Conservation (phyloP, 1,140 invertebrate species). For the Nymphalis io region DNA sequence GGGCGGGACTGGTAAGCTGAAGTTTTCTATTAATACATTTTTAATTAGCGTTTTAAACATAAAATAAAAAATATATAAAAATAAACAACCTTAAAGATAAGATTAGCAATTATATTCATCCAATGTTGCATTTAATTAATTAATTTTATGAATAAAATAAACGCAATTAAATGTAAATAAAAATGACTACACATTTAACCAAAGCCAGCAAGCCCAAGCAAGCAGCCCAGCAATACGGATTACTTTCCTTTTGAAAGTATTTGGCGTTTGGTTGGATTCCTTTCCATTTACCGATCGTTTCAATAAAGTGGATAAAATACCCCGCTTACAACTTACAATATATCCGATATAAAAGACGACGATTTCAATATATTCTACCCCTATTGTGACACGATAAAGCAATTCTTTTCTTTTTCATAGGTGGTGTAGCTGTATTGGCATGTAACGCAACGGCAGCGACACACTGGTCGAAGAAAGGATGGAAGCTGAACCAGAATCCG, state of each 20-base stretch:
- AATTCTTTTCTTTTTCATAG: conserved; percentile 40
- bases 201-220: too few species aligned
- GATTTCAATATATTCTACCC: conserved; percentile 1
- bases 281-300: not conserved
- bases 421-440: conserved; percentile 65
- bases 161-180: too few species aligned
- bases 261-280: too few species aligned
- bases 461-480: conserved; percentile 60
- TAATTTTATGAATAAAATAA: too few species aligned
- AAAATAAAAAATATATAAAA: not conserved
- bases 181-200: too few species aligned
- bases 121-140: too few species aligned
- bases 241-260: too few species aligned
- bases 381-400: not conserved
- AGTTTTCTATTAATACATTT: conserved; percentile 8
- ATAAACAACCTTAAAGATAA: not conserved
- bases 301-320: not conserved
- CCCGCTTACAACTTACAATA: not conserved
- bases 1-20: conserved; percentile 62
- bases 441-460: conserved; percentile 68
- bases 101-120: not conserved
- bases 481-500: conserved; percentile 70
- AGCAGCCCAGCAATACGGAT: too few species aligned
- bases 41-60: not conserved
- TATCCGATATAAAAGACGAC: not conserved